Percentiles rank a stretch among this genome's conserved stretches.
phyloP scores from a whole-genome alignment of 2,888 invertebrate species.

The Schizaphis graminum region DNA sequence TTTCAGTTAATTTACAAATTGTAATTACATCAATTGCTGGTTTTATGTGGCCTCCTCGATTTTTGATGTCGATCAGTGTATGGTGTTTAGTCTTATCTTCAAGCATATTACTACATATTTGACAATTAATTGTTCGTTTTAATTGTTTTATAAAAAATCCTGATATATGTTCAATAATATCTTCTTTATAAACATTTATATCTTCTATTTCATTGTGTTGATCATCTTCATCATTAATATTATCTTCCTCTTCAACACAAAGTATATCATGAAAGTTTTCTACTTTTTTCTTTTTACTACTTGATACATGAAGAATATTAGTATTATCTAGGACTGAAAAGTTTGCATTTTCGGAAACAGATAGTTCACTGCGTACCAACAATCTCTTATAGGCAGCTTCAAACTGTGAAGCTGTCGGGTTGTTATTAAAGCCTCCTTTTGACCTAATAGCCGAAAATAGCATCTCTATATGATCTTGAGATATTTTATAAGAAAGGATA shows the following conservation, averaged over 20 bases:
- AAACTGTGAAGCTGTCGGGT: background rate
- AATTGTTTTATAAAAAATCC: background rate
- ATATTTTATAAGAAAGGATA: no score
- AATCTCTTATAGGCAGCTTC: background rate
- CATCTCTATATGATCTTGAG: background rate
- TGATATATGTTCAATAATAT: background rate
- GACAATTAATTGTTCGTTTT: background rate
- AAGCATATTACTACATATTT: background rate
- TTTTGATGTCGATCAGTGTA: slow-evolving; percentile 20
- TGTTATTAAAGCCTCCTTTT: background rate
- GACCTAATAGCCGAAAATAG: background rate
- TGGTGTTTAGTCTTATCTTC: background rate
- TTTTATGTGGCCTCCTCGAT: background rate
- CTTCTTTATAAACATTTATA: background rate
- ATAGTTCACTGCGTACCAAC: background rate
- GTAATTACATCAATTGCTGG: background rate
- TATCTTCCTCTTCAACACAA: background rate
- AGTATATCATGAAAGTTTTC: background rate
- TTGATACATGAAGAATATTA: background rate
- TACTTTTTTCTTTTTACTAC: background rate
- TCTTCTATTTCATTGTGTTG: background rate
- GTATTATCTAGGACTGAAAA: background rate
- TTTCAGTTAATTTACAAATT: background rate
- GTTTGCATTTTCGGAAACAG: background rate
- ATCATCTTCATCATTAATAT: background rate